Conservation (phyloP, 1,140 invertebrate species). For the Caenorhabditis latens region DNA sequence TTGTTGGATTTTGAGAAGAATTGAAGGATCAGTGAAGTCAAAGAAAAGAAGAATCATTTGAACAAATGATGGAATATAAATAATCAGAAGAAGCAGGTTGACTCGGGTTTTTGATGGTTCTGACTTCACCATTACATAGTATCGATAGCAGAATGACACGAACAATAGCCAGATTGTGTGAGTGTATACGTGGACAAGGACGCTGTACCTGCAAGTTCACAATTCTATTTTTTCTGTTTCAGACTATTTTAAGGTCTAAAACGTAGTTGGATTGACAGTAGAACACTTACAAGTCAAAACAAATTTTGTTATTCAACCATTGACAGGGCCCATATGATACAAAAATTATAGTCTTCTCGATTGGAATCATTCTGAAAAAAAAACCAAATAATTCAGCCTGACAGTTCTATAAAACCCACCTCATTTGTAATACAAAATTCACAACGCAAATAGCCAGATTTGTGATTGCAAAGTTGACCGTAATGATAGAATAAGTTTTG, state of each 20-base stretch:
- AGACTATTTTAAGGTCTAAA: too few relatives aligned
- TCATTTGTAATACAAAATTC: slow-evolving; percentile 29
- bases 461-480: slow-evolving; percentile 49
- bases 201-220: not conserved
- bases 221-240: not conserved
- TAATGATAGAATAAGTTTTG: slow-evolving; percentile 45
- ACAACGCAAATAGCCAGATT: slow-evolving; percentile 17
- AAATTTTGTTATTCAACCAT: slow-evolving; percentile 9
- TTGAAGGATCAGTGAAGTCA: not conserved
- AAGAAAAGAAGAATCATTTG: slow-evolving; percentile 46
- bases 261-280: too few relatives aligned
- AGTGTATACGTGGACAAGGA: slow-evolving; percentile 10
- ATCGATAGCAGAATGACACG: not conserved
- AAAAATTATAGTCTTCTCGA: slow-evolving; percentile 12
- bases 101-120: not conserved
- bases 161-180: slow-evolving; percentile 13
- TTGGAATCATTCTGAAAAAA: slow-evolving; percentile 48
- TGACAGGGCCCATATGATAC: slow-evolving; percentile 53
- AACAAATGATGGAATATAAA: slow-evolving; percentile 40
- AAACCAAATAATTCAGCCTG: not conserved
- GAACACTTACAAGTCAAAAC: slow-evolving; percentile 20
- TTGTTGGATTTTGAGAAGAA: not conserved
- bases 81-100: not conserved
- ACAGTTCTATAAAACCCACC: not conserved
- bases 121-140: not conserved